Evolutionary conservation across 2,113 vertebrate species (phyloP).

Genomic region (Heliornis fulica): DNA sequence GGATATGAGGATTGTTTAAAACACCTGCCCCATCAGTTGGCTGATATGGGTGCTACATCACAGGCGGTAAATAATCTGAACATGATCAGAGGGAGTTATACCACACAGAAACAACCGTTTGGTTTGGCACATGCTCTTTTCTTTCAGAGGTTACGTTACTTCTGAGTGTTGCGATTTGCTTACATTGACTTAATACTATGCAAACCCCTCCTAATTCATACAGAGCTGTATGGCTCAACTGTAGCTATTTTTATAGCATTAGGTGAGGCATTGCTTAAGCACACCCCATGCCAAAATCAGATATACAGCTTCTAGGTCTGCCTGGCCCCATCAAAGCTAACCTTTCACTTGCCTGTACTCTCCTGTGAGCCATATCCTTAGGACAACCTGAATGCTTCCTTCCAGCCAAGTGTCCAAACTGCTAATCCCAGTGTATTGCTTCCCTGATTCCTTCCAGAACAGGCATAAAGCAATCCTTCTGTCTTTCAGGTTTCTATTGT

Average conservation of each 20-base stretch:
- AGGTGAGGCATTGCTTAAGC: neutral
- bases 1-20: neutral
- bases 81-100: neutral
- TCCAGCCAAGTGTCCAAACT: neutral
- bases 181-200: neutral
- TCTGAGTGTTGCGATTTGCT: neutral
- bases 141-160: neutral
- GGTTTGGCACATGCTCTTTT: neutral
- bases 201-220: neutral
- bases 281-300: neutral
- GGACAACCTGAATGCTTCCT: neutral
- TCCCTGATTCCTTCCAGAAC: neutral
- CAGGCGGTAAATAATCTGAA: neutral
- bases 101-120: neutral
- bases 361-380: neutral
- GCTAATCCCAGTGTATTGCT: neutral
- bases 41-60: neutral
- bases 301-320: neutral
- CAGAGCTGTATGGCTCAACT: neutral
- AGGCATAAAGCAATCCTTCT: neutral
- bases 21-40: neutral
- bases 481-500: conserved; percentile 78
- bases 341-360: neutral
- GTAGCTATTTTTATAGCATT: neutral
- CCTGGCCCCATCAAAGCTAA: neutral